Percentiles rank a stretch among this genome's conserved stretches.
Evolutionary conservation across 2,113 vertebrate genomes (phyloP).

Genomic region (Oxygymnocypris stewartii): DNA sequence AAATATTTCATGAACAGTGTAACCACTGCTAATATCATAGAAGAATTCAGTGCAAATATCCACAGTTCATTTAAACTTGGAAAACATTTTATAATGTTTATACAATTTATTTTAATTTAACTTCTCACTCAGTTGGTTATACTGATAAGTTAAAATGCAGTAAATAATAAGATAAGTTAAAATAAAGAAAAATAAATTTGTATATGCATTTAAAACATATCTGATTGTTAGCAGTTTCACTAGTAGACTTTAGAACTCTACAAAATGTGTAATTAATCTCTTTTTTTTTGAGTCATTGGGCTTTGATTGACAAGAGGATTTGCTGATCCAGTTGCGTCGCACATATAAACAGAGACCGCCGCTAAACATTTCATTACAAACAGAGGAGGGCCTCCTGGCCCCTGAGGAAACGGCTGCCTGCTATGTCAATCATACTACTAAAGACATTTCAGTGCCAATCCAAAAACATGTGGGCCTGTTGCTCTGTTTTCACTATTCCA

Average conservation of each 20-base stretch:
- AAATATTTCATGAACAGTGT: too few species aligned
- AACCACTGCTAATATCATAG: too few species aligned
- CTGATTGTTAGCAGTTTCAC: too few species aligned
- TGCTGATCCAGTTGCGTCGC: conserved; percentile 52
- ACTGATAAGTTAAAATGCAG: neutral
- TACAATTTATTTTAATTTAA: neutral
- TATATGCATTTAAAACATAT: neutral
- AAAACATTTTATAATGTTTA: too few species aligned
- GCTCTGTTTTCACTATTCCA: conserved; percentile 17
- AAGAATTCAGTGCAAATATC: too few species aligned
- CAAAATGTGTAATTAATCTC: too few species aligned
- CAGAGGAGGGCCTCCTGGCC: conserved; percentile 50
- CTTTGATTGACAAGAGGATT: conserved; percentile 67
- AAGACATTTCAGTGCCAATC: conserved; percentile 46
- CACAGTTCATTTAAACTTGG: too few species aligned
- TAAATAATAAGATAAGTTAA: neutral
- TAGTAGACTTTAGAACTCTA: too few species aligned
- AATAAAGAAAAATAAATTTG: neutral
- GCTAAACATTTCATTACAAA: conserved; percentile 55
- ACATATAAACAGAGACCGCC: conserved; percentile 60
- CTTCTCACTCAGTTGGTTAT: neutral
- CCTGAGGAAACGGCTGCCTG: conserved; percentile 46
- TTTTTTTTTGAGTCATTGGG: neutral
- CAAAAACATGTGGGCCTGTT: conserved; percentile 5
- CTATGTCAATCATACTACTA: conserved; percentile 64